These are phyloP conservation scores for Caenorhabditis brenneri DNA, from an alignment of 1,140 invertebrate species.

Conservation along the genomic window DNA sequence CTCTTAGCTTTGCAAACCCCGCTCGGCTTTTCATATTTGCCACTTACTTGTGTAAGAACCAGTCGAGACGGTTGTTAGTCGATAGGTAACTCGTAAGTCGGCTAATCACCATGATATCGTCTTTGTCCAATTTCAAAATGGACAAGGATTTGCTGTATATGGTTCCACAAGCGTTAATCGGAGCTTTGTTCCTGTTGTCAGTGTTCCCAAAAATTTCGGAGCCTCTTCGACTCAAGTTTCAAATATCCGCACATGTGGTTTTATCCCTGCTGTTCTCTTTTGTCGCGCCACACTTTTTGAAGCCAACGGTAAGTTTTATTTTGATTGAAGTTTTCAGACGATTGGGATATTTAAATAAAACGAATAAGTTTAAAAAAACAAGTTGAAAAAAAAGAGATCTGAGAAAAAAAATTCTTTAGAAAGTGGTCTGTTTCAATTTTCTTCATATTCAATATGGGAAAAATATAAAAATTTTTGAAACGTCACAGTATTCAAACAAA, in stretches of 20 bases:
- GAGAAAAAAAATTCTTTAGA: too few relatives aligned
- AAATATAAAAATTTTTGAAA: too few relatives aligned
- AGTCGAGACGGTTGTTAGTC: constrained; percentile 18
- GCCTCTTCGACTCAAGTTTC: neutral
- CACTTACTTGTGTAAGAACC: constrained; percentile 32
- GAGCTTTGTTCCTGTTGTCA: constrained; percentile 1
- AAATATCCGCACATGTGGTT: constrained; percentile 37
- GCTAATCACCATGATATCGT: neutral
- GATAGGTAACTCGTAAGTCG: neutral
- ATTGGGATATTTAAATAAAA: too few relatives aligned
- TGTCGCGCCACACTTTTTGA: neutral
- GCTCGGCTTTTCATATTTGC: constrained; percentile 20
- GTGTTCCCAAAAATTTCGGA: constrained; percentile 12
- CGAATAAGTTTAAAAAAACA: too few relatives aligned
- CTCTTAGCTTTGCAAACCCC: neutral
- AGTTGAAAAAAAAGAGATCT: too few relatives aligned
- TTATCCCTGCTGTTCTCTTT: constrained; percentile 2
- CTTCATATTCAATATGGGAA: too few relatives aligned
- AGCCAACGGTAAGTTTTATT: constrained; percentile 42
- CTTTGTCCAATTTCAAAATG: neutral
- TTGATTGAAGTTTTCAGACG: too few relatives aligned
- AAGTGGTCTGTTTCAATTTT: too few relatives aligned
- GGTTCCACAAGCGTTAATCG: constrained; percentile 18
- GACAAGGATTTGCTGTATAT: constrained; percentile 1
- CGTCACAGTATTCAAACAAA: too few relatives aligned